A percentile compares a stretch with the other conserved stretches of the same genome.
These are phyloP conservation scores for Sepioteuthis lessoniana DNA, from an alignment of 2,888 invertebrate species.

Conservation along the genomic window DNA sequence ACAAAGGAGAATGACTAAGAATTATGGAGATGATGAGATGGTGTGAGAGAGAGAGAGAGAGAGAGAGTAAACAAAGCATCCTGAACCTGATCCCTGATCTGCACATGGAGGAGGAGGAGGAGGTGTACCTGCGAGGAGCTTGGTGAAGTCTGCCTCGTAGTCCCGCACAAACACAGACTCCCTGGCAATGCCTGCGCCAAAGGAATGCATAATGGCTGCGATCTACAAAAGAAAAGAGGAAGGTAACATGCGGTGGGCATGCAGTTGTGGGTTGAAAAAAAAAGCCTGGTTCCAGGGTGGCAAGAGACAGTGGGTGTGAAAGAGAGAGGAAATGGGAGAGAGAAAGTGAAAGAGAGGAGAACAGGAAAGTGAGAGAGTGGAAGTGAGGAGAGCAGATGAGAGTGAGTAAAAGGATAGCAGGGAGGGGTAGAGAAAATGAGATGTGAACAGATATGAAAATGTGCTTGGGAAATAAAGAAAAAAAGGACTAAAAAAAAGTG, in stretches of 20 bases:
- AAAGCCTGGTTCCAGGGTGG: constrained; percentile 35
- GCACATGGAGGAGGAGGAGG: no score
- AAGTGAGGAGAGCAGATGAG: neutral
- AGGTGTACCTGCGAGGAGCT: constrained; percentile 64
- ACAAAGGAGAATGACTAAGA: neutral
- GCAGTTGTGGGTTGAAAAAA: constrained; percentile 40
- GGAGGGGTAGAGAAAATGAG: neutral
- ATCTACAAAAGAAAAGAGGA: constrained; percentile 77
- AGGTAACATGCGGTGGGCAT: constrained; percentile 39
- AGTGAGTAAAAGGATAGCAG: neutral
- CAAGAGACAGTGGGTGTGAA: neutral
- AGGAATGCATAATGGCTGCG: constrained; percentile 94
- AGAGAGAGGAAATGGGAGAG: neutral
- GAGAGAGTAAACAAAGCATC: no score
- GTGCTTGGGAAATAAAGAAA: neutral
- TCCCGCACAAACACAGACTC: constrained; percentile 74
- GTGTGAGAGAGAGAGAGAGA: neutral
- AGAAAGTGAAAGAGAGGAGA: neutral
- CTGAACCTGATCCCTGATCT: constrained; percentile 25
- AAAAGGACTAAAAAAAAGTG: no score
- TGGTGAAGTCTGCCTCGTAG: constrained; percentile 71
- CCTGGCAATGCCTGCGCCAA: constrained; percentile 80
- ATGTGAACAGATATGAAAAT: neutral
- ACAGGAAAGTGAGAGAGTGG: neutral
- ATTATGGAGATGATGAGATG: neutral